Base-by-base conservation (phyloP, 2,113 vertebrate species). In the Probosciger aterrimus region DNA sequence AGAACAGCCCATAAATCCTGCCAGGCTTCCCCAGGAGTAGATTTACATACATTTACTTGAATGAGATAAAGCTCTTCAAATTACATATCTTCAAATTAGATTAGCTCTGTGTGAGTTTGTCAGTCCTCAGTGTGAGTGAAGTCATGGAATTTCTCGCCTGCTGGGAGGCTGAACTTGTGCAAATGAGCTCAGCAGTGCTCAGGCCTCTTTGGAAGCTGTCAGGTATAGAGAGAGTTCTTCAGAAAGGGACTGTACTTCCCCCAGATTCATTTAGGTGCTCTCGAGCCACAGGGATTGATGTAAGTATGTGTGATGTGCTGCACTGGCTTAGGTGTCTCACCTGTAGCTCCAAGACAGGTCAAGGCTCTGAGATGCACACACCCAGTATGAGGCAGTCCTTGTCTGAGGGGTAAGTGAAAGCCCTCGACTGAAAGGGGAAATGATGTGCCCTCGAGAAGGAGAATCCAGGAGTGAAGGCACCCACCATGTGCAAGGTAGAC, bases 11-110 rank as follows among this genome's bases (percentile, higher is more conserved):
- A 3, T 64, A 79, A 91, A 78, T 84, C 65, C 90, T 65, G 28
- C 39, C 25, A 65, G 92, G 18, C 73, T 70, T 71, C 37, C 55
- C 28, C 50, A 35, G 53, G 10, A 41, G 19, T 4, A 53, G 39
- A 14, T 53, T 24, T n/a, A 22, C 47, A 81, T 37, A 92, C 62
- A 78, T 71, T 30, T 60, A 68, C 90, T 83, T 62, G 39, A 78
- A 84, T 94, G 78, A 75, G 68, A 50, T 33, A 91, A 91, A 95
- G 49, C 28, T 68, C 65, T 87, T 73, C 52, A 69, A 84, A 91
- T 78, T 57, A 84, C 74, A 90, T 69, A 35, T 39, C 71, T 79
- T 62, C 44, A 53, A 85, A 86, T 91, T 37, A 91, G 62, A 43
- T 91, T 46, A 91, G 55, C 55, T 55, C 68, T 7, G 43, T 68